Evolutionary conservation across 23 tunicate genomes (phyloP), one percentile per base, ranked within the genome.

Genomic region (Phallusia fumigata): DNA sequence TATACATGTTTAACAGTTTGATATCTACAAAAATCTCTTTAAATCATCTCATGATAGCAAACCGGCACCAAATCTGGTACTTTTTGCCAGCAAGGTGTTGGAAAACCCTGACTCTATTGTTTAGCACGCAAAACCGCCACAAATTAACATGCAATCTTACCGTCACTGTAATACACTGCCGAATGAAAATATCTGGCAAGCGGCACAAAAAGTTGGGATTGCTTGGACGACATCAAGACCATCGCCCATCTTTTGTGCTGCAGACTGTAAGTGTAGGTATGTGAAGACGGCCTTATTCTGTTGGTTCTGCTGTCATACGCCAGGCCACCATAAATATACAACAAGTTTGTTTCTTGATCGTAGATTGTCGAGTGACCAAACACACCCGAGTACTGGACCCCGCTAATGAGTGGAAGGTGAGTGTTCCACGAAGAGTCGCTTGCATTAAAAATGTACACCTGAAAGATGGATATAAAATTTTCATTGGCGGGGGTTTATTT

Each of bases 251-350:
- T 22, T 24, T 24, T 58, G 28, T 58, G 69, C 69, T 21, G 28
- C 3, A 58, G 28, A 58, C 69, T 58, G 69, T 58, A 58, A 3
- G 69, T 24, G 69, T 21, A 58, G 69, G 69, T 58, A 24, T 16
- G 69, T 8, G 69, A 58, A 22, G 69, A 58, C 69, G 69, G 69
- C 69, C 28, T 58, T 58, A 24, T 58, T 1, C 15, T 24, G 16
- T 24, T 24, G 28, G 69, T 6, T 1, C 5, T 1, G 28, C 28
- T 58, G 28, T 58, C 69, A 13, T 21, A 58, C 26, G 13, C 3
- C 8, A 84, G 64, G 0, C 91, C 91, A 11, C 91, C 91, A 73
- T 35, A 53, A 0, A 88, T 44, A 33, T 88, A 88, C 30, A 88
- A 12, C n/a, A 76, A n/a, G 32, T 65, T 36, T 45, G 81, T 72